Evolutionary conservation across 2,113 vertebrate genomes (phyloP).

Genomic region (Echinops telfairi): DNA sequence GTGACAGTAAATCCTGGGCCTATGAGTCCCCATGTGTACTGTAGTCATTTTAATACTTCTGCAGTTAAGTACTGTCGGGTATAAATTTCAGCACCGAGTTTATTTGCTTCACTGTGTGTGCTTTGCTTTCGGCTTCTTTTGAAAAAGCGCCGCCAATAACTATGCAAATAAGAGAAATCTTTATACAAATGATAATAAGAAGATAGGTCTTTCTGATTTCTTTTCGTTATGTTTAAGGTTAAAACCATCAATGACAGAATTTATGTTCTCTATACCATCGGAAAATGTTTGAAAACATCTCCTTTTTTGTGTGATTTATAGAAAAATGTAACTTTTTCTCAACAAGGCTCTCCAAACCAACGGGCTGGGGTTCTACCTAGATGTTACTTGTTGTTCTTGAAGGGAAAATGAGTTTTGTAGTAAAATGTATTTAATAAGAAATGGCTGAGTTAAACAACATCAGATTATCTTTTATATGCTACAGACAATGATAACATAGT

Average conservation of each 20-base stretch:
- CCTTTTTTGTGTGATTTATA: background rate
- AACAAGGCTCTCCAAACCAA: background rate
- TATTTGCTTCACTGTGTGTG: conserved; percentile 6
- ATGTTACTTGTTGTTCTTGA: background rate
- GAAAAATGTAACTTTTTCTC: conserved; percentile 36
- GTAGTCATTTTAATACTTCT: conserved; percentile 73
- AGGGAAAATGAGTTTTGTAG: background rate
- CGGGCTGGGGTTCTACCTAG: background rate
- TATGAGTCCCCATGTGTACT: conserved; percentile 13
- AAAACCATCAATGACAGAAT: background rate
- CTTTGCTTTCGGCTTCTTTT: background rate
- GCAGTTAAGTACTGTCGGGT: background rate
- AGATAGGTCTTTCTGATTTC: background rate
- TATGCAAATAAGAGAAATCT: conserved; percentile 39
- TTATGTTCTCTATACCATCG: background rate
- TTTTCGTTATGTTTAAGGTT: background rate
- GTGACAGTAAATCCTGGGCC: conserved; percentile 62
- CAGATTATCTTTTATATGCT: background rate
- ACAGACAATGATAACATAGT: background rate
- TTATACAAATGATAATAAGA: background rate
- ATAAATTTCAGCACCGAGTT: conserved; percentile 52
- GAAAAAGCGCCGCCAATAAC: conserved; percentile 20
- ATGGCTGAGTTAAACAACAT: background rate
- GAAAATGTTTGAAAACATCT: conserved; percentile 14
- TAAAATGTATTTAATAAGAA: conserved; percentile 31